Base-by-base conservation (phyloP, 2,888 invertebrate species). In the Troilus luridus region DNA sequence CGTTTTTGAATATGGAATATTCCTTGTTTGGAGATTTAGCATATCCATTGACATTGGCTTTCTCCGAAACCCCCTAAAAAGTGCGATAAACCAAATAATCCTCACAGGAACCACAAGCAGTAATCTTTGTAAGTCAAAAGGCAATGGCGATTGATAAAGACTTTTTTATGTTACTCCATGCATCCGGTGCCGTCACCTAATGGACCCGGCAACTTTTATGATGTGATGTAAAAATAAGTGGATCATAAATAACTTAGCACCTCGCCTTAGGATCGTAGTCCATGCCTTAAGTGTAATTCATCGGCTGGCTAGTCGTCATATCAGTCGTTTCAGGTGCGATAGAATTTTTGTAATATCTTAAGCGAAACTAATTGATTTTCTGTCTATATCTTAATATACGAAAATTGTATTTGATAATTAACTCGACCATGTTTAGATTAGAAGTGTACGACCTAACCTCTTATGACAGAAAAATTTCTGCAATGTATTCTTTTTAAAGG, bases 131-230 rank as follows among this genome's bases (percentile, higher is more conserved):
- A 85, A 85, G 41, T 85, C 56, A n/a, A 56, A 54, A 85, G 85
- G 56, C 85, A 85, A 85, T n/a, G n/a, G 85, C 21, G 56, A 56
- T 85, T 85, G 56, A 81, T 85, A 54, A 85, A 56, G 85, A 85
- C n/a, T 85, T 67, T 81, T 85, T 85, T 85, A 56, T 56, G 56
- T 56, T 56, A 56, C 58, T 21, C 56, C 85, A 58, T 85, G 85
- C 85, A 85, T 56, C 85, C 85, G 85, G 56, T 85, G 85, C 54
- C 85, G 85, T 58, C 85, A 85, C n/a, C 85, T 85, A 77, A 77
- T 77, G 72, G 85, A 58, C 56, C 56, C 21, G 56, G 21, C 54
- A 85, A 85, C 85, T 85, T 85, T 85, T 85, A 85, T 85, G 85
- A 58, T 58, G 56, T 85, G 85, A 85, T 58, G 56, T 85, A 85